These are phyloP conservation scores for Sminthopsis crassicaudata DNA, from an alignment of 2,113 vertebrate genomes.

Conservation along the genomic window DNA sequence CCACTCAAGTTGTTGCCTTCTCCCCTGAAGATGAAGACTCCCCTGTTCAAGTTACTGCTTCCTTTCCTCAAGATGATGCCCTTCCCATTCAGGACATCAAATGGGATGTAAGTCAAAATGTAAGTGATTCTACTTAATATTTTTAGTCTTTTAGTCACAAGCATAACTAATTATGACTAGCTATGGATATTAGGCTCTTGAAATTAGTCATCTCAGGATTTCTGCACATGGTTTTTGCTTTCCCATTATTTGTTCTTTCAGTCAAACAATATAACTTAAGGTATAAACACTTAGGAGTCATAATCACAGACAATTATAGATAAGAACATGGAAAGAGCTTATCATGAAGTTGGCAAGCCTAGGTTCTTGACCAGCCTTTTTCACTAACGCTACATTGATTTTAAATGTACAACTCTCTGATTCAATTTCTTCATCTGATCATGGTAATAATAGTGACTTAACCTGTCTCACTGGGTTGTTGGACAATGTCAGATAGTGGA, in stretches of 20 bases:
- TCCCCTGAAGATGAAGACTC: not conserved
- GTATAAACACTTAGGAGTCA: not conserved
- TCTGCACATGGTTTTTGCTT: not conserved
- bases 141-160: not conserved
- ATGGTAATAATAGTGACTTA: not conserved
- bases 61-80: not conserved
- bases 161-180: constrained; percentile 1
- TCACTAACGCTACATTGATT: not conserved
- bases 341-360: not conserved
- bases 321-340: not conserved
- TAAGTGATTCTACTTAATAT: constrained; percentile 52
- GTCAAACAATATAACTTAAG: not conserved
- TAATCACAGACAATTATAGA: not conserved
- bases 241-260: not conserved
- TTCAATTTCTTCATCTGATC: constrained; percentile 25
- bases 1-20: not conserved
- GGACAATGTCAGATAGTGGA: not conserved
- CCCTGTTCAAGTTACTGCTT: not conserved
- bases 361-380: constrained; percentile 4
- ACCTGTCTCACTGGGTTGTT: constrained; percentile 40
- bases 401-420: not conserved
- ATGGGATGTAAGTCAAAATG: no score
- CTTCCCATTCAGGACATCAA: not conserved
- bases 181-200: not conserved
- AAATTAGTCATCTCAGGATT: constrained; percentile 28